Conservation (phyloP, 2,797 vertebrate genomes). For the Lepidocolaptes lacrymiger region DNA sequence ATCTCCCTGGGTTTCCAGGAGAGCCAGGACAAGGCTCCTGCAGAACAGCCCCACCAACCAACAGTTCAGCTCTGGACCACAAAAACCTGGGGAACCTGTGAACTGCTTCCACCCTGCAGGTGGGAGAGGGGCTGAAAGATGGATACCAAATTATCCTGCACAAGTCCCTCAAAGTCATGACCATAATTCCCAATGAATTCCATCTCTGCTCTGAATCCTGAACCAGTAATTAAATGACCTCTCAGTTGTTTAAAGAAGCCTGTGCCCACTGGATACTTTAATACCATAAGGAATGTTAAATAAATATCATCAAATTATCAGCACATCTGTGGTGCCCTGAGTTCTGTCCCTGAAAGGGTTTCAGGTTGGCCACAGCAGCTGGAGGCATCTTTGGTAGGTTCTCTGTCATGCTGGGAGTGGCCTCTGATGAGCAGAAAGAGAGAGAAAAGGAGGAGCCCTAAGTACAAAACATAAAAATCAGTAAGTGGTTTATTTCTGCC, state of each 20-base stretch:
- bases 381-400: constrained; percentile 18
- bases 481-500: neutral
- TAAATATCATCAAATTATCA: neutral
- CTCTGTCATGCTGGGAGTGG: neutral
- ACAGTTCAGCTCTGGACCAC: neutral
- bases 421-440: constrained; percentile 34
- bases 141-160: neutral
- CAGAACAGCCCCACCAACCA: neutral
- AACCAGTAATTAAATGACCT: neutral
- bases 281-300: neutral
- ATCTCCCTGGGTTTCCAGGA: neutral
- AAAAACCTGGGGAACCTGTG: neutral
- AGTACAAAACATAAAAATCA: neutral
- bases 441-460: neutral
- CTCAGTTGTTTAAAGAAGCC: neutral
- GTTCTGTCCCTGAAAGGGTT: neutral
- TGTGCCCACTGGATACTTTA: neutral
- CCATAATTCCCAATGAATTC: neutral
- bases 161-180: neutral
- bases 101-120: neutral
- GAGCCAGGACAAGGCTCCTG: neutral
- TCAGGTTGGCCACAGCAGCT: neutral
- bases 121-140: neutral
- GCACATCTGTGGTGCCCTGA: neutral
- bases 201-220: neutral